Base-by-base conservation (phyloP, 2,888 invertebrate species). In the Drosophila emarginata region DNA sequence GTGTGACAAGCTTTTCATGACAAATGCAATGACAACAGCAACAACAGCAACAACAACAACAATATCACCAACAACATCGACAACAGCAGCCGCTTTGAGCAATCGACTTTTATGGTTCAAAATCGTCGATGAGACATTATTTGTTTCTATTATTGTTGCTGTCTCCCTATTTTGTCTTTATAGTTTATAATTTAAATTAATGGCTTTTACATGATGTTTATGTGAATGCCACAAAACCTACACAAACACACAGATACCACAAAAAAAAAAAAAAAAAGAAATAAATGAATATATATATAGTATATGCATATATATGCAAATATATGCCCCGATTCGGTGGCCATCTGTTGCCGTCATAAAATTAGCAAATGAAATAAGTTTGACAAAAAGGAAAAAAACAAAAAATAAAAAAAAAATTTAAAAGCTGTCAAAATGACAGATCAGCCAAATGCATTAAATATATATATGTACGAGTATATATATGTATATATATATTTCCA, bases 111-210 rank as follows among this genome's bases (percentile, higher is more conserved):
- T 87, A 84, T 77, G 85, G 82, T 51, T 60, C 67, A 67, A 56
- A 63, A 45, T 45, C 18, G 45, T 45, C 45, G 45, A 45, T 45
- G 45, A 45, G 45, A 45, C 45, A 18, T 45, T 45, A 45, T 45
- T 45, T 45, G 21, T 45, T 14, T n/a, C 39, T 39, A 40, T 58
- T 26, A 53, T n/a, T 50, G 7, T 23, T 26, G 50, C 50, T 59
- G 21, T 65, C 63, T 70, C 76, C 73, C 76, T 66, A 67, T 75
- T 73, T 84, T 64, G 79, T 71, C 71, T 83, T 84, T 83, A 79
- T 86, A 75, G 83, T 78, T 84, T 75, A 84, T 85, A 87, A 87
- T 84, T 87, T 84, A 84, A 84, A 84, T 84, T 80, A 87, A 84
- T 87, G 76, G 67, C 71, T 72, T 77, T 80, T 87, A 87, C 80